Conservation (phyloP, 2,888 invertebrate species). For the Sarcophaga carnaria region DNA sequence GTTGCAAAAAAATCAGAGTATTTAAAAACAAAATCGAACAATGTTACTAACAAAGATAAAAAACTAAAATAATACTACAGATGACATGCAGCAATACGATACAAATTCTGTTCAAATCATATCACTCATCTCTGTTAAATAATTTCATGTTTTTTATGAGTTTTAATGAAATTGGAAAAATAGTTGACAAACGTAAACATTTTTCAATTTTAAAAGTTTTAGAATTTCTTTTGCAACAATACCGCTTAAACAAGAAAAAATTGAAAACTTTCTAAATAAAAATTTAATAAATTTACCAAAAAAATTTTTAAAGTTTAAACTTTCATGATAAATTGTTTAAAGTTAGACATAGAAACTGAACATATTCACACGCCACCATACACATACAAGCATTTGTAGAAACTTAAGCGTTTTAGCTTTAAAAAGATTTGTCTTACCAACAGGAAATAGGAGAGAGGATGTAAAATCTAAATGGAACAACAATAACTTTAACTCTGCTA, state of each 20-base stretch:
- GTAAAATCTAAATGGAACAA: not conserved
- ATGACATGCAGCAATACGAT: too few species aligned
- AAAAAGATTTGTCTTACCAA: not conserved
- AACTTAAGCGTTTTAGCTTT: not conserved
- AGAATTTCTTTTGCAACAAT: constrained; percentile 2
- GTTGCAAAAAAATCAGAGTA: too few species aligned
- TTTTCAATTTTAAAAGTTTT: not conserved
- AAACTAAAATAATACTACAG: too few species aligned
- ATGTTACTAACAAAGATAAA: too few species aligned
- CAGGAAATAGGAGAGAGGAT: constrained; percentile 7
- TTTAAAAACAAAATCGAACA: too few species aligned
- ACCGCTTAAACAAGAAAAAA: constrained; percentile 10
- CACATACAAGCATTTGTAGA: not conserved
- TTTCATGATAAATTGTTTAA: constrained; percentile 65
- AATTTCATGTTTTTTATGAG: not conserved
- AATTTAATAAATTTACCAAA: not conserved
- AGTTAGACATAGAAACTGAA: constrained; percentile 30
- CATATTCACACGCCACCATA: not conserved
- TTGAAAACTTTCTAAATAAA: constrained; percentile 11
- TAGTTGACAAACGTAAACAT: not conserved
- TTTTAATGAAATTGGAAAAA: not conserved
- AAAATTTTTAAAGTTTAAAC: constrained; percentile 19
- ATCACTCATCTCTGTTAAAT: not conserved
- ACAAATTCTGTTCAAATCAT: not conserved
- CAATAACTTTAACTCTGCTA: not conserved